These are phyloP conservation scores for Mastigias papua DNA, from an alignment of 30 jellyfish, hydroid and myxozoan genomes.

Conservation along the genomic window DNA sequence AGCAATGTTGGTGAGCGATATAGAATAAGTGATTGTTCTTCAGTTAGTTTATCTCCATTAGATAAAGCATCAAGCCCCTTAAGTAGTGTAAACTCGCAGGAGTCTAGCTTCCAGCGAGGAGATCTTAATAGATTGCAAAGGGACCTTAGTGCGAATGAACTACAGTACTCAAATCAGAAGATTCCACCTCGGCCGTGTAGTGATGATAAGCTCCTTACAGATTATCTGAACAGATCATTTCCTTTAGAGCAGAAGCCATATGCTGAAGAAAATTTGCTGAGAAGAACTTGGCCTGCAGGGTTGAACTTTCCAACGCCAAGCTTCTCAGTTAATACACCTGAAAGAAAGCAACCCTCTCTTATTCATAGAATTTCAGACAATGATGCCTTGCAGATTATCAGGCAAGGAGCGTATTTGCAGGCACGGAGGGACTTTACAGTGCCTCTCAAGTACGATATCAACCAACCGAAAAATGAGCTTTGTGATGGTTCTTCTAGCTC, in stretches of 20 bases:
- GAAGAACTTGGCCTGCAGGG: conserved; percentile 69
- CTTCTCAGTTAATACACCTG: not conserved
- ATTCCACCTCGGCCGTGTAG: not conserved
- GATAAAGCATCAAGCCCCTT: not conserved
- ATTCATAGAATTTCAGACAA: conserved; percentile 59
- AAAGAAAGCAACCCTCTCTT: conserved; percentile 24
- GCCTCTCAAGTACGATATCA: not conserved
- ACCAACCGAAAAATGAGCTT: not conserved
- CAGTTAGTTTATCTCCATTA: not conserved
- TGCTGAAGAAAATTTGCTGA: conserved; percentile 29
- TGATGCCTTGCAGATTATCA: conserved; percentile 59
- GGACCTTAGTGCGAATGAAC: not conserved
- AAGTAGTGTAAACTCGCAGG: not conserved
- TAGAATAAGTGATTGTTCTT: not conserved
- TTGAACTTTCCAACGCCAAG: not conserved
- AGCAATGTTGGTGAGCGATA: not conserved
- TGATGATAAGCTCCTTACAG: conserved; percentile 24
- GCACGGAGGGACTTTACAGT: conserved; percentile 26
- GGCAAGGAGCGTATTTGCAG: conserved; percentile 71
- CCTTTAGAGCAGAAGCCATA: not conserved
- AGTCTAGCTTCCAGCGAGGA: not conserved
- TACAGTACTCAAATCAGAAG: not conserved
- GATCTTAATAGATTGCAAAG: not conserved
- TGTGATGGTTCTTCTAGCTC: not conserved
- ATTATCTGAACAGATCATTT: conserved; percentile 27